Evolutionary conservation across 1,140 invertebrate species (phyloP).

Genomic region (Neodiprion lecontei): DNA sequence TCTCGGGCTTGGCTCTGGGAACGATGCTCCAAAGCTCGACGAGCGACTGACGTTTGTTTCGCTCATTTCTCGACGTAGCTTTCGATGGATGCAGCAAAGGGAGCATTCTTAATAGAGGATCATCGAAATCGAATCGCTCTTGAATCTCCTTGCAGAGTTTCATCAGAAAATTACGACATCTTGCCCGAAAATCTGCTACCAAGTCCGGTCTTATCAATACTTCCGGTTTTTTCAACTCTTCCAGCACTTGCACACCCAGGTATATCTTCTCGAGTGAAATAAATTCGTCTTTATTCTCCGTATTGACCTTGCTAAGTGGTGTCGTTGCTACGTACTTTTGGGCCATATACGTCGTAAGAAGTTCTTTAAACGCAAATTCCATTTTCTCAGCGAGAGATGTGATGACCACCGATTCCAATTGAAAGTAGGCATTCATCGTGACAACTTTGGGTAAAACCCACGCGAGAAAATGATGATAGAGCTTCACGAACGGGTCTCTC

Average conservation of each 20-base stretch:
- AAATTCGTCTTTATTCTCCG: conserved; percentile 22
- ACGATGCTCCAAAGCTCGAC: conserved; percentile 19
- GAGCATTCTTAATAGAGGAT: conserved; percentile 13
- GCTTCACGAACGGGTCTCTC: conserved; percentile 24
- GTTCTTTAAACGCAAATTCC: conserved; percentile 20
- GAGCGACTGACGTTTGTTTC: conserved; percentile 23
- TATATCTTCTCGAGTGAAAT: conserved; percentile 20
- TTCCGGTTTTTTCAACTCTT: conserved; percentile 22
- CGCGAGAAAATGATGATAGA: conserved; percentile 20
- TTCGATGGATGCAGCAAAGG: conserved; percentile 21
- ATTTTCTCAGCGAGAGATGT: conserved; percentile 25
- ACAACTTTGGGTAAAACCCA: conserved; percentile 26
- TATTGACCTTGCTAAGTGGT: conserved; percentile 15
- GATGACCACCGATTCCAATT: conserved; percentile 19
- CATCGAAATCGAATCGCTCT: conserved; percentile 25
- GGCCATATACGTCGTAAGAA: conserved; percentile 22
- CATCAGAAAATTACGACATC: conserved; percentile 21
- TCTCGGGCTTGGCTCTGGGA: conserved; percentile 21
- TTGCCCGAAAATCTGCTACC: conserved; percentile 24
- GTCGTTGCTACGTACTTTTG: conserved; percentile 18
- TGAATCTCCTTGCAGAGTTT: conserved; percentile 21
- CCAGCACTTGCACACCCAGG: conserved; percentile 24
- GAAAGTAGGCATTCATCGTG: conserved; percentile 22
- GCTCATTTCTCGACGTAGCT: conserved; percentile 16
- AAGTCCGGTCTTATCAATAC: conserved; percentile 24